Evolutionary conservation across 2,113 vertebrate genomes (phyloP).

Genomic region (Kryptolebias marmoratus): DNA sequence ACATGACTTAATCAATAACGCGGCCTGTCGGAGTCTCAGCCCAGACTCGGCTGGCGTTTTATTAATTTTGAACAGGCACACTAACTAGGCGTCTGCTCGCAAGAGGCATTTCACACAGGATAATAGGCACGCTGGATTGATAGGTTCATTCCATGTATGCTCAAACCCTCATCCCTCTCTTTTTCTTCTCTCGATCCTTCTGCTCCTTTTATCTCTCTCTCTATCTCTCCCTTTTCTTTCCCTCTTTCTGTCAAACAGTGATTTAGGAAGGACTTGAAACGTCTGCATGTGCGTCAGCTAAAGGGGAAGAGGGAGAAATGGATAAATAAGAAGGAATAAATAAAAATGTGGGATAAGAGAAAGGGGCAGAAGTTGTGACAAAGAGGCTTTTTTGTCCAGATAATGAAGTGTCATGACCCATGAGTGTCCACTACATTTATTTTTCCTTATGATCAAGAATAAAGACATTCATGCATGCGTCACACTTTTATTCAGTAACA

Average conservation of each 20-base stretch:
- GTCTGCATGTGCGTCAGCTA: conserved; percentile 50
- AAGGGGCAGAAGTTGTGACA: conserved; percentile 40
- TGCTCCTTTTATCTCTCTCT: conserved; percentile 66
- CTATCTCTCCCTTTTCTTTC: conserved; percentile 62
- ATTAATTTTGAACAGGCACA: conserved; percentile 86
- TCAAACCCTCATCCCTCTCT: conserved; percentile 74
- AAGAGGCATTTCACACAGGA: conserved; percentile 80
- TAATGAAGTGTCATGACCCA: conserved; percentile 52
- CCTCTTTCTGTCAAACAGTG: conserved; percentile 79
- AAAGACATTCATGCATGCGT: conserved; percentile 8
- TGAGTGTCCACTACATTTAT: conserved; percentile 28
- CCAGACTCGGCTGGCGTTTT: conserved; percentile 78
- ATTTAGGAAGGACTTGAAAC: conserved; percentile 76
- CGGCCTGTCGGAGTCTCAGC: conserved; percentile 72
- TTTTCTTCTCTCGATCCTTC: conserved; percentile 65
- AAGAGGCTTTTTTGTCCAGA: conserved; percentile 42
- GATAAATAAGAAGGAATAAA: conserved; percentile 73
- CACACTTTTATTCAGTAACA: neutral
- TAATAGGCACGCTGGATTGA: conserved; percentile 85
- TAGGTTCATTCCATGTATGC: conserved; percentile 83
- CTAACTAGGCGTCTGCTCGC: conserved; percentile 84
- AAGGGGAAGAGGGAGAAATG: conserved; percentile 52
- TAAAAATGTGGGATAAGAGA: conserved; percentile 54
- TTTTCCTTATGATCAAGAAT: conserved; percentile 27
- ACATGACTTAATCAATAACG: conserved; percentile 86